phyloP scores from a whole-genome alignment of 2,113 vertebrate species.

The Perccottus glenii region DNA sequence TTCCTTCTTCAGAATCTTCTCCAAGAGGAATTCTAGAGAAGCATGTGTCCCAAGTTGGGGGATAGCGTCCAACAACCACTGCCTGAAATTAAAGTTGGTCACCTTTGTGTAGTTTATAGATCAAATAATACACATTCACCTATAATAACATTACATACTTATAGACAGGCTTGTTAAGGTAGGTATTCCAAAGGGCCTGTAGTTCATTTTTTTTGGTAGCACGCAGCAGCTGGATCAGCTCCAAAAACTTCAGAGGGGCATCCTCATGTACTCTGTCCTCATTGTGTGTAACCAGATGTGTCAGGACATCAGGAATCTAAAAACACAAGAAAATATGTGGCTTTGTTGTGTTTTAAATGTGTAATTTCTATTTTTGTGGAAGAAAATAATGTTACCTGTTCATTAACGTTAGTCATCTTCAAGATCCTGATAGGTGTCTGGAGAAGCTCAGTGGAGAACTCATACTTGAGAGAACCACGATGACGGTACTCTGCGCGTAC shows the following conservation, averaged over 20 bases:
- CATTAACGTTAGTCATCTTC: slow-evolving; percentile 50
- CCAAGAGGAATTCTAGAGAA: slow-evolving; percentile 78
- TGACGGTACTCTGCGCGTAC: slow-evolving; percentile 47
- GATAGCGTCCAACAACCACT: slow-evolving; percentile 80
- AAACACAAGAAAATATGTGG: neutral
- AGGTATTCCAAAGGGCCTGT: slow-evolving; percentile 71
- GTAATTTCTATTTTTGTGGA: neutral
- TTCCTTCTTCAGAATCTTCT: slow-evolving; percentile 71
- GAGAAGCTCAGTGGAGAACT: slow-evolving; percentile 70
- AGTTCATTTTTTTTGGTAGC: slow-evolving; percentile 50
- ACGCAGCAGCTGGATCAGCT: slow-evolving; percentile 80
- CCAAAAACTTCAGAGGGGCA: slow-evolving; percentile 78
- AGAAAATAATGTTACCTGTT: slow-evolving; percentile 59
- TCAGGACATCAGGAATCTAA: slow-evolving; percentile 77
- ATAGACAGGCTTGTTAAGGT: slow-evolving; percentile 35
- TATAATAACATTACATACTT: slow-evolving; percentile 53
- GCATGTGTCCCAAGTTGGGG: slow-evolving; percentile 68
- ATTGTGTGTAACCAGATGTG: slow-evolving; percentile 77
- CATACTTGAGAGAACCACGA: slow-evolving; percentile 76
- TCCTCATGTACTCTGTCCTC: slow-evolving; percentile 74
- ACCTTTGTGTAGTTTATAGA: neutral
- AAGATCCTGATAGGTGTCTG: slow-evolving; percentile 80
- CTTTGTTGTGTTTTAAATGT: neutral
- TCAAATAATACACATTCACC: neutral
- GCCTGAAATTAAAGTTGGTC: slow-evolving; percentile 58